A percentile compares a stretch with the other conserved stretches of the same genome.
These are phyloP conservation scores for Ochlodes sylvanus DNA, from an alignment of 2,888 invertebrate genomes.

Conservation along the genomic window DNA sequence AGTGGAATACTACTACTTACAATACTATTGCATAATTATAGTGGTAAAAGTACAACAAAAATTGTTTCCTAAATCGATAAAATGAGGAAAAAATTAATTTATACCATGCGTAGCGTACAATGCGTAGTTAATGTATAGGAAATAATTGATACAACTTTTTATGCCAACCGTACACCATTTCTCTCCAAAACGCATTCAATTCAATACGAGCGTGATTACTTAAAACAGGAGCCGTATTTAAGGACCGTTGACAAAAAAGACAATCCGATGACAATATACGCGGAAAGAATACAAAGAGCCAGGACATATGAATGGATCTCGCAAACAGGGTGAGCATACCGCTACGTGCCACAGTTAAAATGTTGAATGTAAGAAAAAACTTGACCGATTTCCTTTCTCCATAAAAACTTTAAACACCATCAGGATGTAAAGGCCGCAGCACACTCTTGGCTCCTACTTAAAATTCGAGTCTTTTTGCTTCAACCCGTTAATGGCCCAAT, in stretches of 20 bases:
- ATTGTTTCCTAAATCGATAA: too few relatives aligned
- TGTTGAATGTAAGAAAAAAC: conserved; percentile 31
- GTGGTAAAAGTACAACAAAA: too few relatives aligned
- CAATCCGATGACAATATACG: conserved; percentile 32
- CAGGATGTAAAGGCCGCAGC: neutral
- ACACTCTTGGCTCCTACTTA: neutral
- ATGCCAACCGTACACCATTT: conserved; percentile 48
- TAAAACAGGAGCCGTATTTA: conserved; percentile 57
- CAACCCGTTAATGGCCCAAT: too few relatives aligned
- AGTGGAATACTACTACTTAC: too few relatives aligned
- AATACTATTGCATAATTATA: too few relatives aligned
- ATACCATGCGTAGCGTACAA: too few relatives aligned
- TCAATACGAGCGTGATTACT: conserved; percentile 66
- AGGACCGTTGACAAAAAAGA: conserved; percentile 49
- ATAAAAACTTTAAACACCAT: neutral
- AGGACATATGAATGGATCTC: conserved; percentile 50
- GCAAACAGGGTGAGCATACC: conserved; percentile 28
- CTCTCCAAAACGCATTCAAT: conserved; percentile 63
- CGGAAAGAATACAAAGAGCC: conserved; percentile 44
- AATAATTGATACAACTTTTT: conserved; percentile 35
- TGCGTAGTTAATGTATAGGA: too few relatives aligned
- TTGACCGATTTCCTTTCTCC: conserved; percentile 15
- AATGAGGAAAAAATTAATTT: too few relatives aligned
- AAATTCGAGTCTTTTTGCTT: too few relatives aligned
- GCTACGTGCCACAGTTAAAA: conserved; percentile 25